A percentile compares a stretch with the other conserved stretches of the same genome.
phyloP scores from a whole-genome alignment of 2,113 vertebrate species.

The Junco hyemalis region DNA sequence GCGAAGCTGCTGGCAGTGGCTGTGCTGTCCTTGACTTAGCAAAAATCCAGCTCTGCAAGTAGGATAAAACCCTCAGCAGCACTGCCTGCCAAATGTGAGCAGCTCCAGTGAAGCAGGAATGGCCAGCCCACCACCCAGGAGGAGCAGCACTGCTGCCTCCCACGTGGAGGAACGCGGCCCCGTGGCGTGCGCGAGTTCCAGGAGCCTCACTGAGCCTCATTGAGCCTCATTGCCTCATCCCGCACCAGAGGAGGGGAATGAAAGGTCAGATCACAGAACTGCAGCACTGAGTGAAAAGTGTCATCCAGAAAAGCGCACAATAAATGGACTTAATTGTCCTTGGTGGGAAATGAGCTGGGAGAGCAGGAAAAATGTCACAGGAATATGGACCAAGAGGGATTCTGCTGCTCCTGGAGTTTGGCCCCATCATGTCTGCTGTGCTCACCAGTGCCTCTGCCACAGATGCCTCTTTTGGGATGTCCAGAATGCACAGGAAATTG shows the following conservation, averaged over 20 bases:
- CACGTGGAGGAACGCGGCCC: neutral
- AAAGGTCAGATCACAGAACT: neutral
- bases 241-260: neutral
- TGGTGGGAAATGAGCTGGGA: neutral
- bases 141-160: neutral
- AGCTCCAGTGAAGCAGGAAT: neutral
- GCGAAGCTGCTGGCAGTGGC: neutral
- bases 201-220: neutral
- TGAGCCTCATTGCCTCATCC: neutral
- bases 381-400: neutral
- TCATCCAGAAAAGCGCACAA: neutral
- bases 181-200: rapidly evolving
- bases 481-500: neutral
- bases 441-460: neutral
- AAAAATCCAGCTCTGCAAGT: neutral
- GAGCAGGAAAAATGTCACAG: neutral
- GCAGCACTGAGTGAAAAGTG: neutral
- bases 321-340: neutral
- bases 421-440: neutral
- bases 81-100: neutral
- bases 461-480: neutral
- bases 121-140: neutral
- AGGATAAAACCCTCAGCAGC: neutral
- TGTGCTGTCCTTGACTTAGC: conserved; percentile 4
- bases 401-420: neutral